Evolutionary conservation across 2,888 invertebrate species (phyloP).

Genomic region (Opisthograptis luteolata): DNA sequence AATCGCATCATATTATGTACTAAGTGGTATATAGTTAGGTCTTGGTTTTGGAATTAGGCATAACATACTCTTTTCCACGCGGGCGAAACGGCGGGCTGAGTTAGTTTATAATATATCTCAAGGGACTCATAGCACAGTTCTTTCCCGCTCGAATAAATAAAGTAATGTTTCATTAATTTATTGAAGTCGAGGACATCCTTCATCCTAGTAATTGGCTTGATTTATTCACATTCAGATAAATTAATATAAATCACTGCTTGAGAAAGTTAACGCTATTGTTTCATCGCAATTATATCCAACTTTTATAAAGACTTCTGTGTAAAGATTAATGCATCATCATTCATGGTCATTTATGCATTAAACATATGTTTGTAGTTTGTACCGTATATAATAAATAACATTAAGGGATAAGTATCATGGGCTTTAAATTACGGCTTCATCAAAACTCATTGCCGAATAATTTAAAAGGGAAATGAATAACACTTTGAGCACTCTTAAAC

Average conservation of each 20-base stretch:
- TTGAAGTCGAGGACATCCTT: background rate
- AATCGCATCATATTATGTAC: too few species aligned
- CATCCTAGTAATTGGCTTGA: constrained; percentile 11
- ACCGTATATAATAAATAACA: constrained; percentile 4
- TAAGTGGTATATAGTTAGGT: too few species aligned
- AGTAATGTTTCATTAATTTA: background rate
- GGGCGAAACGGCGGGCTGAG: too few species aligned
- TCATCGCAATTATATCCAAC: constrained; percentile 11
- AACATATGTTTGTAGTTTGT: constrained; percentile 14
- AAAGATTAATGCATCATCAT: too few species aligned
- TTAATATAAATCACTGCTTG: background rate
- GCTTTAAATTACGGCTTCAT: constrained; percentile 42
- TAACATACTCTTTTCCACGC: too few species aligned
- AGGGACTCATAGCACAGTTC: too few species aligned
- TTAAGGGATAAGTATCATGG: constrained; percentile 12
- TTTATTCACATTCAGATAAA: constrained; percentile 9
- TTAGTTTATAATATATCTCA: too few species aligned
- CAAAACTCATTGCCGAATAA: constrained; percentile 36
- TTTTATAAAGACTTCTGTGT: constrained; percentile 1
- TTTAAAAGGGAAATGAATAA: constrained; percentile 35
- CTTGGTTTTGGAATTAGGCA: too few species aligned
- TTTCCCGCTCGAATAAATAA: background rate
- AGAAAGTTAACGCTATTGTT: constrained; percentile 6
- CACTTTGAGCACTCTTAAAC: constrained; percentile 17
- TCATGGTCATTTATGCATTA: constrained; percentile 22